A percentile compares a stretch with the other conserved stretches of the same genome.
These are phyloP conservation scores for Parauchenoglanis ngamensis DNA, from an alignment of 2,797 vertebrate genomes.

Conservation along the genomic window DNA sequence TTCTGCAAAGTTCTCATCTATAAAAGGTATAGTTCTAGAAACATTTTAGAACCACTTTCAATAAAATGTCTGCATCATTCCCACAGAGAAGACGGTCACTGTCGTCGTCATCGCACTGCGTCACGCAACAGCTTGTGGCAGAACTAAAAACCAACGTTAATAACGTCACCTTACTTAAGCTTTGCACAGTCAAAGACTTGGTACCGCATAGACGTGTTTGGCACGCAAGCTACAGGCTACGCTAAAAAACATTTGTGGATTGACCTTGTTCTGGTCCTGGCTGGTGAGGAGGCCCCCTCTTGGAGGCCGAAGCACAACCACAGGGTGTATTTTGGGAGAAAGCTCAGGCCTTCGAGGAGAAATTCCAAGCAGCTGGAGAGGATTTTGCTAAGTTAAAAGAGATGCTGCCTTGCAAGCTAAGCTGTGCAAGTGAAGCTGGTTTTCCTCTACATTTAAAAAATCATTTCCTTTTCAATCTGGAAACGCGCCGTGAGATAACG, in stretches of 20 bases:
- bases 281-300: conserved; percentile 15
- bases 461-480: background rate
- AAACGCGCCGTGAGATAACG: background rate
- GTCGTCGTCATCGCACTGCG: background rate
- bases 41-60: no score
- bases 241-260: background rate
- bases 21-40: background rate
- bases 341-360: background rate
- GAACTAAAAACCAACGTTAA: background rate
- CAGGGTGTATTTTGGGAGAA: conserved; percentile 26
- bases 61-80: background rate
- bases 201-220: background rate
- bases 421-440: background rate
- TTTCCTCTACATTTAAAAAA: background rate
- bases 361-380: conserved; percentile 9
- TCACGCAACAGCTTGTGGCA: background rate
- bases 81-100: background rate
- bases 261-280: conserved; percentile 23
- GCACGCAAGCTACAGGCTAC: background rate
- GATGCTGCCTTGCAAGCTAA: background rate
- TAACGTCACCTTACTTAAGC: background rate
- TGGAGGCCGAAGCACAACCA: conserved; percentile 14
- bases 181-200: background rate
- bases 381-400: background rate
- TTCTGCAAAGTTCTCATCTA: background rate